Evolutionary conservation across 2,888 invertebrate species (phyloP).

Genomic region (Unio pictorum): DNA sequence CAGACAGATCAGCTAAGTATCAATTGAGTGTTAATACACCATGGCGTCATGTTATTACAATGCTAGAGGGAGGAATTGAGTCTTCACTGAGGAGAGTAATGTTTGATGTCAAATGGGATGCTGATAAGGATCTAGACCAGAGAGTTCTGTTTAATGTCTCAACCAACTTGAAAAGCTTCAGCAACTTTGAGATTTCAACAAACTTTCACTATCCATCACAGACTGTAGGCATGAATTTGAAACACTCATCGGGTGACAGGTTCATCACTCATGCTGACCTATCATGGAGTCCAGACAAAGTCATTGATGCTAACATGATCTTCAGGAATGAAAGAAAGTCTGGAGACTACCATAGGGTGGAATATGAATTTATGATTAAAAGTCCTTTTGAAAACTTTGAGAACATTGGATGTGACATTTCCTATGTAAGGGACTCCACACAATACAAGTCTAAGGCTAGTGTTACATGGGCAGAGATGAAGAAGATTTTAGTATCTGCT

Average conservation of each 20-base stretch:
- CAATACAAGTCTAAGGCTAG: constrained; percentile 27
- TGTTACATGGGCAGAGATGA: constrained; percentile 36
- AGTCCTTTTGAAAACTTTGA: constrained; percentile 42
- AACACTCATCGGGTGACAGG: constrained; percentile 26
- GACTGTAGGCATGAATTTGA: constrained; percentile 29
- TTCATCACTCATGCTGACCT: constrained; percentile 34
- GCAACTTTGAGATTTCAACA: constrained; percentile 32
- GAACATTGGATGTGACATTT: constrained; percentile 29
- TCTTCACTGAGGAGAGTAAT: constrained; percentile 23
- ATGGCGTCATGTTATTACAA: constrained; percentile 28
- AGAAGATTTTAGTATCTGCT: constrained; percentile 32
- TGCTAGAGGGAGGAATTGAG: constrained; percentile 17
- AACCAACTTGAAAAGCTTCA: constrained; percentile 22
- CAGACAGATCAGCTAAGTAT: constrained; percentile 11
- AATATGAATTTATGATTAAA: constrained; percentile 28
- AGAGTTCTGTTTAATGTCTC: constrained; percentile 32
- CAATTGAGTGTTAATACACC: constrained; percentile 23
- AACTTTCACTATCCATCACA: constrained; percentile 34
- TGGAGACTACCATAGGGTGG: constrained; percentile 16
- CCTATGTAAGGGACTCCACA: constrained; percentile 21
- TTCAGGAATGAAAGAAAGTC: constrained; percentile 28
- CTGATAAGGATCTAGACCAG: constrained; percentile 35
- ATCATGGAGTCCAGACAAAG: constrained; percentile 43
- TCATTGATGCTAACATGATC: constrained; percentile 25
- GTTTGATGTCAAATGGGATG: constrained; percentile 48